phyloP scores from a whole-genome alignment of 2,888 invertebrate species.

The Tubulanus polymorphus region DNA sequence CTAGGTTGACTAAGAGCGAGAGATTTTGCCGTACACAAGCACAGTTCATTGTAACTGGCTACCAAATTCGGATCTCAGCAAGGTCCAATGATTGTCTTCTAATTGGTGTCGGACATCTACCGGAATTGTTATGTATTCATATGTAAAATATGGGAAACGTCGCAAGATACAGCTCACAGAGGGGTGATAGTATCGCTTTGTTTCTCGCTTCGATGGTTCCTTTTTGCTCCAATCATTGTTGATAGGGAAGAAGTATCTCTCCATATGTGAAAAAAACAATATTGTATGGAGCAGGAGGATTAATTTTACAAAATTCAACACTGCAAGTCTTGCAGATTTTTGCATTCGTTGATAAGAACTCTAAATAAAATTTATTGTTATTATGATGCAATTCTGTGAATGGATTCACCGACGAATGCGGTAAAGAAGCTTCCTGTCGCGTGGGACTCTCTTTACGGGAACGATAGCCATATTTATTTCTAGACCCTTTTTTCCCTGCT shows the following conservation, averaged over 20 bases:
- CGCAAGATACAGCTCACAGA: not conserved
- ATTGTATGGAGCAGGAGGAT: not conserved
- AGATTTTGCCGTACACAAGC: too few relatives aligned
- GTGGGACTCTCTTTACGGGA: not conserved
- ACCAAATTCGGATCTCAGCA: too few relatives aligned
- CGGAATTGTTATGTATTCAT: too few relatives aligned
- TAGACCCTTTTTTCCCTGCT: not conserved
- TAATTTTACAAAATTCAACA: not conserved
- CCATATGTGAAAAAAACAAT: not conserved
- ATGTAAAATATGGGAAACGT: not conserved
- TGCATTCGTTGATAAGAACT: not conserved
- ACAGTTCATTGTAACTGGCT: too few relatives aligned
- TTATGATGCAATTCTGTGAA: not conserved
- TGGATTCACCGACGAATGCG: too few relatives aligned
- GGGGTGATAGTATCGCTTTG: not conserved
- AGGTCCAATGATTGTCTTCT: too few relatives aligned
- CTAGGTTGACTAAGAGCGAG: too few relatives aligned
- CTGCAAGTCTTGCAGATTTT: not conserved
- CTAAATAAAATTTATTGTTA: not conserved
- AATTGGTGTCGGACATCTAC: too few relatives aligned
- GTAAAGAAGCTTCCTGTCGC: too few relatives aligned
- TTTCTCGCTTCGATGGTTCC: not conserved
- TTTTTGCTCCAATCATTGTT: not conserved
- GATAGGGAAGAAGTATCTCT: not conserved
- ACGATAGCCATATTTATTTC: not conserved